Base-by-base conservation (phyloP, 2,113 vertebrate species). In the Semnopithecus entellus region DNA sequence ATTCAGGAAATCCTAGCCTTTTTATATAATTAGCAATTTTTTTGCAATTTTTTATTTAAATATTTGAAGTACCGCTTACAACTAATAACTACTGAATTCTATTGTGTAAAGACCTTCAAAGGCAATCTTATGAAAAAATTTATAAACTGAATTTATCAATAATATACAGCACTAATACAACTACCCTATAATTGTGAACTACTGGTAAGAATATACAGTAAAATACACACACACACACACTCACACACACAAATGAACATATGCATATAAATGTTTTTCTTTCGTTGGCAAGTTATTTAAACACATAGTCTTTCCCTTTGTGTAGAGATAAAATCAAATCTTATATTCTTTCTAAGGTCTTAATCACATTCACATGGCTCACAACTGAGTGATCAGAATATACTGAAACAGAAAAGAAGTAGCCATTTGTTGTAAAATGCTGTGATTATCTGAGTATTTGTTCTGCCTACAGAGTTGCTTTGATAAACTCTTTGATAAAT, bases 301-400 rank as follows among this genome's bases (percentile, higher is more conserved):
- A 68, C 50, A 66, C 18, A 79, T 57, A 66, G 35, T 27, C 90
- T 68, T 68, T n/a, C 38, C 38, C 38, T 90, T 45, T 84, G 20
- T 80, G 9, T 40, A 4, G 30, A 85, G 27, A 52, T 84, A 79
- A 93, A 68, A 76, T 95, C 61, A 45, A 91, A 61, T 27, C 38
- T 80, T 90, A 40, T 13, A 61, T 61, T 91, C 91, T 43, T 81
- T 81, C 73, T n/a, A n/a, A 88, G 20, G 0, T 45, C 81, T 96
- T 64, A 79, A 13, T 76, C 88, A 45, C 45, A 82, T 88, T 95
- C 85, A 23, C 45, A 78, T 20, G 61, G 27, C 61, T 92, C 92
- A 68, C 25, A 78, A 57, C 48, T 81, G 61, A 96, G 48, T 68
- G 70, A 86, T 89, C 70, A 90, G 38, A 90, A 90, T 90, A 76